Conservation (phyloP, 35 echinoderm and acorn worm genomes). For the Hemicentrotus pulcherrimus region DNA sequence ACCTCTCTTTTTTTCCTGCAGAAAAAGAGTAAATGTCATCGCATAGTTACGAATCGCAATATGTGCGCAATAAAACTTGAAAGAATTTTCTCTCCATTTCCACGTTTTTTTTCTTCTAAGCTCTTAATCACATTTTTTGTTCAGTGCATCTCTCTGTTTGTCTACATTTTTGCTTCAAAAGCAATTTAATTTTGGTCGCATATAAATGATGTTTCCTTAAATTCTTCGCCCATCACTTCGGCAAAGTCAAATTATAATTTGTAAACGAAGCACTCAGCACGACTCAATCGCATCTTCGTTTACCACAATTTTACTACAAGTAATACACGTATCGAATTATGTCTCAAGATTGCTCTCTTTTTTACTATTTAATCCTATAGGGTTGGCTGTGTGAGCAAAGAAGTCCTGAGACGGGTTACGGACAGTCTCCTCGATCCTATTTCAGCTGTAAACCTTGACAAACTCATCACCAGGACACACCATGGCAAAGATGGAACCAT, state of each 20-base stretch:
- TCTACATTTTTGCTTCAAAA: background rate
- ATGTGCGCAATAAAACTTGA: too few relatives aligned
- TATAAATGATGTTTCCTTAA: background rate
- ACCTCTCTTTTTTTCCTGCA: too few relatives aligned
- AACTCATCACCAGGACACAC: slow-evolving; percentile 43
- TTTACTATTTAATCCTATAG: slow-evolving; percentile 20
- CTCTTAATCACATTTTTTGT: too few relatives aligned
- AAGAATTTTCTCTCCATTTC: too few relatives aligned
- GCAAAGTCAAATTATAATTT: too few relatives aligned
- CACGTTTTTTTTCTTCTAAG: too few relatives aligned
- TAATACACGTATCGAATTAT: background rate
- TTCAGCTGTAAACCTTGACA: slow-evolving; percentile 58
- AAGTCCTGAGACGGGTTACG: slow-evolving; percentile 58
- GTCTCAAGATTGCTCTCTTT: background rate
- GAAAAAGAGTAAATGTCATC: too few relatives aligned
- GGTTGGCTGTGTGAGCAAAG: slow-evolving; percentile 72
- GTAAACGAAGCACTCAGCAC: background rate
- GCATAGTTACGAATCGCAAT: too few relatives aligned
- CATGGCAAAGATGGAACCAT: slow-evolving; percentile 61
- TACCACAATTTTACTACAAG: too few relatives aligned
- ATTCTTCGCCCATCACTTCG: background rate
- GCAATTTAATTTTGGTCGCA: background rate
- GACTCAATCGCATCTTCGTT: background rate
- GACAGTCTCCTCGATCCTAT: slow-evolving; percentile 81
- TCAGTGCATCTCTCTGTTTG: background rate